Percentiles rank a stretch among this genome's conserved stretches.
Evolutionary conservation across 2,888 invertebrate genomes (phyloP).

Genomic region (Scaptodrosophila latifasciaeformis): DNA sequence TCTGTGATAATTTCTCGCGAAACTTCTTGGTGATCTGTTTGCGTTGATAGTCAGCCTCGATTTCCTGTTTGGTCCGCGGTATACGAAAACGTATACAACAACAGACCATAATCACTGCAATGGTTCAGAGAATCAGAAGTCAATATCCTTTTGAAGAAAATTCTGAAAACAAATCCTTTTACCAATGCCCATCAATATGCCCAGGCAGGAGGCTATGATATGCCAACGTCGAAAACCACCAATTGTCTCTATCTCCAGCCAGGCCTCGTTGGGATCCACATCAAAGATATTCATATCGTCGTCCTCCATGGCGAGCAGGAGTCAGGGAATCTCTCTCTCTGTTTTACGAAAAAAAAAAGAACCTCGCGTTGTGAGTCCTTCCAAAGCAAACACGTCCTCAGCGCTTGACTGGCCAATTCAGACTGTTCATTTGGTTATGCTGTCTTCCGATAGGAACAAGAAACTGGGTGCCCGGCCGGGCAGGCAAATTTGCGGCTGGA

Average conservation of each 20-base stretch:
- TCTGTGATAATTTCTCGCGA: slow-evolving; percentile 85
- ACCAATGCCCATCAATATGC: slow-evolving; percentile 80
- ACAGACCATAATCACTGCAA: slow-evolving; percentile 87
- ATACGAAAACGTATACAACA: slow-evolving; percentile 94
- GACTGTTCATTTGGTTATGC: slow-evolving; percentile 40
- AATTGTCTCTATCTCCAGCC: slow-evolving; percentile 83
- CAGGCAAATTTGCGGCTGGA: not conserved
- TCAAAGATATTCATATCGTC: slow-evolving; percentile 60
- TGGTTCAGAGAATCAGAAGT: not conserved
- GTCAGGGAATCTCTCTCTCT: not conserved
- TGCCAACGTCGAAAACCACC: slow-evolving; percentile 89
- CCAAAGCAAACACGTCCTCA: slow-evolving; percentile 42
- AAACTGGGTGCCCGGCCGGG: slow-evolving; percentile 24
- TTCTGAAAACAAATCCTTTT: no score
- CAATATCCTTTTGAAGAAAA: no score
- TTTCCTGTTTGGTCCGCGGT: slow-evolving; percentile 95
- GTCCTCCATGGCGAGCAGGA: slow-evolving; percentile 36
- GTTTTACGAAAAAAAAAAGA: not conserved
- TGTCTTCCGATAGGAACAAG: slow-evolving; percentile 2
- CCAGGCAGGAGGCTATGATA: slow-evolving; percentile 83
- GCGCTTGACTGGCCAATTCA: slow-evolving; percentile 41
- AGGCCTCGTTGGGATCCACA: slow-evolving; percentile 77
- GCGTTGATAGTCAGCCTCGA: slow-evolving; percentile 92
- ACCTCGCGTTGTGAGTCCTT: no score
- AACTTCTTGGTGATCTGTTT: slow-evolving; percentile 89